Evolutionary conservation across 35 echinoderm and acorn worm species (phyloP), one percentile per base, ranked within the genome.

Genomic region (Patiria miniata): DNA sequence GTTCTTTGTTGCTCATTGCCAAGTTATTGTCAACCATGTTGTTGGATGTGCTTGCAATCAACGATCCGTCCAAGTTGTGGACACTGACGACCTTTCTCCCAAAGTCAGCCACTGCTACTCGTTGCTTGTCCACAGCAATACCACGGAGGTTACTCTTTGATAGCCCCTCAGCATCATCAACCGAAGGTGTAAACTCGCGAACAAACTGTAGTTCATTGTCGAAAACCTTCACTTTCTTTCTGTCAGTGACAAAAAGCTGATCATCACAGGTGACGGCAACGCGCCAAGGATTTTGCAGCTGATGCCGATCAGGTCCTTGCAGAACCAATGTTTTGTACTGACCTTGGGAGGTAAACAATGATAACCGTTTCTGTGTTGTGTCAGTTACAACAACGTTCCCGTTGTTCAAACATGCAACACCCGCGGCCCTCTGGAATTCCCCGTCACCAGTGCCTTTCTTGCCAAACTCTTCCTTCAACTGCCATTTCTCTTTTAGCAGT

Each of bases 201-300:
- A 83, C 21, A 36, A 21, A 52, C 36, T 58, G 52, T 3, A 53
- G 51, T 38, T 83, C 29, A 18, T 34, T 34, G 23, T 60, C 38
- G 29, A 57, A 83, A 12, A 83, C 81, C 28, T 58, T 28, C 19
- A 83, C 81, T 8, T 61, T 39, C 33, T 83, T 51, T 17, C 30
- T 32, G 32, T 83, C 57, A 19, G 32, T 58, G 29, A 83, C 81
- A 7, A 83, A 2, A 36, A 83, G 81, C 30, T 59, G 81, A 14
- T 40, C 81, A 60, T 58, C 42, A 59, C 51, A 61, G 5, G 81
- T 61, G 2, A 83, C 81, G 14, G 81, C 81, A 2, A 83, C 81
- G 37, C 57, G 14, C 12, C 17, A 38, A 12, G 57, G 51, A 2
- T 60, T 1, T 15, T 51, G 4, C 29, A 83, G 28, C 18, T 58